A percentile compares a stretch with the other conserved stretches of the same genome.
Conservation (phyloP, 2,888 invertebrate species). For the Amaurobius ferox region DNA sequence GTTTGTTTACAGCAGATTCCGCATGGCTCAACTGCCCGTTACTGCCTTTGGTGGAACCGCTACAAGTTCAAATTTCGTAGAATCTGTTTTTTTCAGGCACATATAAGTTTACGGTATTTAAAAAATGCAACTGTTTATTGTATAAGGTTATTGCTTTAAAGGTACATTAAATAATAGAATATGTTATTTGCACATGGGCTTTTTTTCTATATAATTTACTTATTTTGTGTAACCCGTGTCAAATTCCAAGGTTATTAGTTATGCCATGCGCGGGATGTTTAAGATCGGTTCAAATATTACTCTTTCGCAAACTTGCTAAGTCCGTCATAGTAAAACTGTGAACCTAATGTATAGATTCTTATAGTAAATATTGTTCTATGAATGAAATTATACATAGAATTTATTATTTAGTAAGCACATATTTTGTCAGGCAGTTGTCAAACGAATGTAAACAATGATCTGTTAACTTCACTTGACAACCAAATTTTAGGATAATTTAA, state of each 20-base stretch:
- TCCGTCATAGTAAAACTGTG: no score
- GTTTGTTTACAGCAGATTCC: background rate
- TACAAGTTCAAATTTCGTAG: constrained; percentile 1
- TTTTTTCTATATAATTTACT: background rate
- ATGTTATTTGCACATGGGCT: background rate
- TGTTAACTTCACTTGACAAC: no score
- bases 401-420: no score
- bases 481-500: no score
- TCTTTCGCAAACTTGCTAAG: no score
- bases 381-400: no score
- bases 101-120: background rate
- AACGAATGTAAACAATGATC: no score
- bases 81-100: background rate
- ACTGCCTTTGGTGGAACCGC: background rate
- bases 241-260: constrained; percentile 59
- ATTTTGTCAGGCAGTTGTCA: no score
- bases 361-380: no score
- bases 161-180: no score
- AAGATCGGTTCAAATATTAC: no score
- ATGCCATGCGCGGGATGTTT: constrained; percentile 66
- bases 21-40: background rate
- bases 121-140: background rate
- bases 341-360: no score
- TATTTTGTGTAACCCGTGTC: constrained; percentile 9
- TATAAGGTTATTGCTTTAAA: background rate